These are phyloP conservation scores for Platerodrilus igneus DNA, from an alignment of 2,888 invertebrate genomes.

Conservation along the genomic window DNA sequence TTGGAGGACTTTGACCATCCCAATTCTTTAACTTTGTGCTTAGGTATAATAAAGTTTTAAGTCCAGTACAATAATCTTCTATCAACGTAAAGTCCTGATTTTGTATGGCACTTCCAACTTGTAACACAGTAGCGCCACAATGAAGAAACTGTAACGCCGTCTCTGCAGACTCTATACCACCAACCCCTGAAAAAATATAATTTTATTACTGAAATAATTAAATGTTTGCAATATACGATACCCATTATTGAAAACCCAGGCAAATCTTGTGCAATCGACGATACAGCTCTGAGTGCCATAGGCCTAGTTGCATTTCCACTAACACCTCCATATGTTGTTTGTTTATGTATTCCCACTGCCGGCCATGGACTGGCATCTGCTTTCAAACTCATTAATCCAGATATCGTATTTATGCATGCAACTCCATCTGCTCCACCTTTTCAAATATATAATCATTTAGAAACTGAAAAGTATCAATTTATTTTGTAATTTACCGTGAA, in stretches of 20 bases:
- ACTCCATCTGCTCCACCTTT: constrained; percentile 93
- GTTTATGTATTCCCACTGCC: constrained; percentile 71
- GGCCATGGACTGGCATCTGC: constrained; percentile 89
- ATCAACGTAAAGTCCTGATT: constrained; percentile 98
- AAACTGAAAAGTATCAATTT: too few species aligned
- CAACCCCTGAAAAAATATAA: constrained; percentile 54
- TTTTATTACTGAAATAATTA: background rate
- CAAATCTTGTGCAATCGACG: constrained; percentile 75
- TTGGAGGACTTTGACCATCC: constrained; percentile 94
- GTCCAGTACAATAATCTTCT: constrained; percentile 87
- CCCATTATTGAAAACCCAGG: constrained; percentile 92
- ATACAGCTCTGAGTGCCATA: constrained; percentile 86
- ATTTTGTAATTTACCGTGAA: too few species aligned
- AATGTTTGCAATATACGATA: constrained; percentile 14
- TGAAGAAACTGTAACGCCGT: constrained; percentile 90
- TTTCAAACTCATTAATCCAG: constrained; percentile 85
- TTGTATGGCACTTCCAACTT: constrained; percentile 94
- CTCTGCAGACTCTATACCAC: constrained; percentile 96
- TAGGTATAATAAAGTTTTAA: constrained; percentile 82
- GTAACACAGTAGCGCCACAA: constrained; percentile 88
- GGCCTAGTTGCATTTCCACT: constrained; percentile 90
- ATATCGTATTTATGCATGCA: constrained; percentile 96
- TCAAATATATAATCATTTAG: too few species aligned
- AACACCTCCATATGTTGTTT: constrained; percentile 92
- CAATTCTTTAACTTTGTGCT: constrained; percentile 68